A percentile compares a stretch with the other conserved stretches of the same genome.
phyloP scores from a whole-genome alignment of 2,888 invertebrate genomes.

The Eupithecia centaureata region DNA sequence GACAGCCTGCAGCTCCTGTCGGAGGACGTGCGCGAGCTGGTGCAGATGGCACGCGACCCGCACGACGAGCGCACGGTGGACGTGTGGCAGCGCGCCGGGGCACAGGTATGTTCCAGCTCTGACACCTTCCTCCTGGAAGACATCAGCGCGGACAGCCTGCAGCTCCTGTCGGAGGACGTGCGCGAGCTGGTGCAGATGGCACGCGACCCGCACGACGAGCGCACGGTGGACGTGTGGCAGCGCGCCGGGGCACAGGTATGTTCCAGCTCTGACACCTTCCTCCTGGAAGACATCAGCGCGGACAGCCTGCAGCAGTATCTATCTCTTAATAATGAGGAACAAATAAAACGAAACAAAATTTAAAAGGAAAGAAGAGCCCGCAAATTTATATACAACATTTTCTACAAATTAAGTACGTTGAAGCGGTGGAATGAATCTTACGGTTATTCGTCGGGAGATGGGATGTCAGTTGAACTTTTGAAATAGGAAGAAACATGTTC shows the following conservation, averaged over 20 bases:
- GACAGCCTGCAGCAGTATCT: conserved; percentile 77
- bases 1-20: conserved; percentile 76
- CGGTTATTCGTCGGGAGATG: background rate
- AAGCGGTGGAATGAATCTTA: background rate
- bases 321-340: too few relatives aligned
- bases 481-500: too few relatives aligned
- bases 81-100: conserved; percentile 67
- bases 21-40: conserved; percentile 71
- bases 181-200: conserved; percentile 75
- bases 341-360: background rate
- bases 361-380: background rate
- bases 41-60: conserved; percentile 70
- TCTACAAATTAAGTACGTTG: background rate
- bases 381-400: background rate
- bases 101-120: too few relatives aligned
- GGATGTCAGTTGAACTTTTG: too few relatives aligned
- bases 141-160: conserved; percentile 69
- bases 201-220: conserved; percentile 65
- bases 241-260: conserved; percentile 59
- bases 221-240: conserved; percentile 71
- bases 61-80: conserved; percentile 69
- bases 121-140: conserved; percentile 63
- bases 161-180: conserved; percentile 73
- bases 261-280: too few relatives aligned
- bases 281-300: conserved; percentile 64